Percentiles rank a stretch among this genome's conserved stretches.
Conservation (phyloP, 2,888 invertebrate genomes). For the Sphaeridia pumilis region DNA sequence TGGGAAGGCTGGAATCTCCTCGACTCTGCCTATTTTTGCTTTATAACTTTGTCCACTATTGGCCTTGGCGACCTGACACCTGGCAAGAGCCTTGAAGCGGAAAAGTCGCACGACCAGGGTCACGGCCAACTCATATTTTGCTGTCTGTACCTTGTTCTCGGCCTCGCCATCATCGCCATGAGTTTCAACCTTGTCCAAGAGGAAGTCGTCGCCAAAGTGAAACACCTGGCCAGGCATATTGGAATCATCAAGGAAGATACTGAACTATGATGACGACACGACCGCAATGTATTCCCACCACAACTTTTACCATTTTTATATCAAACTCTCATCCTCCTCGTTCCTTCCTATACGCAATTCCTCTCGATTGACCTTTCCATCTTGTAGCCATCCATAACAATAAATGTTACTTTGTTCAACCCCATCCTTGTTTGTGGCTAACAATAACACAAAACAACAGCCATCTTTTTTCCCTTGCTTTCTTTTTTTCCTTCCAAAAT, state of each 20-base stretch:
- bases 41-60: slow-evolving; percentile 70
- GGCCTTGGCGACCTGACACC: slow-evolving; percentile 69
- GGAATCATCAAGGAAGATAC: slow-evolving; percentile 50
- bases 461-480: no score
- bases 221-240: slow-evolving; percentile 56
- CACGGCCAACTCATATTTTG: slow-evolving; percentile 65
- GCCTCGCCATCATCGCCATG: slow-evolving; percentile 70
- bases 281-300: background rate
- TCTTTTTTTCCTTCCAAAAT: no score
- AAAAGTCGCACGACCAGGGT: slow-evolving; percentile 39
- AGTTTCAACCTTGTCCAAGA: slow-evolving; percentile 72
- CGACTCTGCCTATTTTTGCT: slow-evolving; percentile 73
- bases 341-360: no score
- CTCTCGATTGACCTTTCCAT: no score
- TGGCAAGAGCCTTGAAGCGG: slow-evolving; percentile 43
- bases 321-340: no score
- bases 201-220: slow-evolving; percentile 60
- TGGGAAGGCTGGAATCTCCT: slow-evolving; percentile 70
- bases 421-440: no score
- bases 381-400: no score
- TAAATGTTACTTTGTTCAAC: no score
- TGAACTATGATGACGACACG: background rate
- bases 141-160: slow-evolving; percentile 64
- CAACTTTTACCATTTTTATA: background rate
- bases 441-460: no score